Evolutionary conservation across 1,140 invertebrate species (phyloP), one percentile per base, ranked within the genome.

Genomic region (Chrysoperla carnea): DNA sequence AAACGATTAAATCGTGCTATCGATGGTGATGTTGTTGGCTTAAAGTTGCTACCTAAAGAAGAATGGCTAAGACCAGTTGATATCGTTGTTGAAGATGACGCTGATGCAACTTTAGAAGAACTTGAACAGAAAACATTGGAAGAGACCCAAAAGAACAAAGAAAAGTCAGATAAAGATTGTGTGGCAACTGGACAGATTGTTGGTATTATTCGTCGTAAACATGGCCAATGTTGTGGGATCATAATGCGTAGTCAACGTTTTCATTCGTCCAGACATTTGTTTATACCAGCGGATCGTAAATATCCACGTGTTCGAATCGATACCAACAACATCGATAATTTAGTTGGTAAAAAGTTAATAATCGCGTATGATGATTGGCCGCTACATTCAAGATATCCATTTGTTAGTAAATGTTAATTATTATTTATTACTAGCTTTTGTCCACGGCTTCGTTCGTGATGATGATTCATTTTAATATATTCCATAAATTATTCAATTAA

Each of bases 191-290:
- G 85, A 1, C 72, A 72, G 56, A 76, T 99, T 46, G 91, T 99
- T 38, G 93, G 90, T 12, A 94, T 99, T 47, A 87, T 99, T 37
- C 77, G 84, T 46, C 71, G 95, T 48, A 98, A 97, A 58, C 98
- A 93, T 92, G 67, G 91, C 28, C 88, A 91, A 50, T 94, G 92
- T 61, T 98, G 94, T 69, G 95, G 95, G 27, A 92, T 97, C 51
- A 62, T 99, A 39, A 76, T 86, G 55, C 76, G 76, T 14, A 86
- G 78, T 59, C 67, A 75, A 8, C 64, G 90, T 11, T 78, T 81
- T 66, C 77, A 73, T 61, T 65, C 72, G 0, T 65, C 70, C 1
- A 70, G 76, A 37, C 88, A 93, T 58, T 61, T 95, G 3, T 95
- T 96, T 64, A 72, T 90, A 8, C 89, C 90, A 17, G 82, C 88